These are phyloP conservation scores for Oxyteleia sp. DNA, from an alignment of 2,888 invertebrate genomes.

Conservation along the genomic window DNA sequence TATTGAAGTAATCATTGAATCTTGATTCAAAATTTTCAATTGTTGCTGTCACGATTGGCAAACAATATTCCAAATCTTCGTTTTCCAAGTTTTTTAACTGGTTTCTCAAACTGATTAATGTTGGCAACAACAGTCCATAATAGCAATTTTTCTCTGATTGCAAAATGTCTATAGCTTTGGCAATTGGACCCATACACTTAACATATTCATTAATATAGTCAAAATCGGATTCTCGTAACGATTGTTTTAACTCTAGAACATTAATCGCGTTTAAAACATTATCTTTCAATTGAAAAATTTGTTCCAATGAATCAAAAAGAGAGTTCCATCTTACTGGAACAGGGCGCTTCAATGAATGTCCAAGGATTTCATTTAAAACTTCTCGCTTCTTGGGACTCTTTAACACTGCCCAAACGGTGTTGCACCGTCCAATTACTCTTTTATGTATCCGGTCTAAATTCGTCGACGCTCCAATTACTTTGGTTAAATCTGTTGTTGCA, in stretches of 20 bases:
- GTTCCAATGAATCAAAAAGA: slow-evolving; percentile 1
- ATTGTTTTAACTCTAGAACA: background rate
- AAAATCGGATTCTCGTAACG: slow-evolving; percentile 8
- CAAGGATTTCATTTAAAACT: background rate
- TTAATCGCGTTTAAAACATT: slow-evolving; percentile 2
- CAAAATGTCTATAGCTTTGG: slow-evolving; percentile 4
- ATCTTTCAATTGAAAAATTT: background rate
- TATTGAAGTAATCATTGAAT: slow-evolving; percentile 13
- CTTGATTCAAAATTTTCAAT: slow-evolving; percentile 1
- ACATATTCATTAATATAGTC: slow-evolving; percentile 21
- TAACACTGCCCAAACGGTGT: background rate
- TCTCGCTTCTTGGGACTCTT: slow-evolving; percentile 5
- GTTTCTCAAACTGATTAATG: slow-evolving; percentile 14
- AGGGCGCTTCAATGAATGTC: background rate
- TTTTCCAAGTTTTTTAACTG: background rate
- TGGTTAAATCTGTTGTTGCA: slow-evolving; percentile 5
- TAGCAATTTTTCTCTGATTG: slow-evolving; percentile 14
- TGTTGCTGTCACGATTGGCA: slow-evolving; percentile 2
- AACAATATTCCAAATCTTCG: slow-evolving; percentile 15
- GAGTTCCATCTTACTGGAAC: slow-evolving; percentile 1
- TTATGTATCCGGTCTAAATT: background rate
- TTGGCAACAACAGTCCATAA: slow-evolving; percentile 16
- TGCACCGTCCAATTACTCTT: background rate
- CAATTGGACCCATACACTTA: slow-evolving; percentile 5
- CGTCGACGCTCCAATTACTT: background rate